Evolutionary conservation across 2,888 invertebrate species (phyloP).

Genomic region (Phyllotreta cruciferae): DNA sequence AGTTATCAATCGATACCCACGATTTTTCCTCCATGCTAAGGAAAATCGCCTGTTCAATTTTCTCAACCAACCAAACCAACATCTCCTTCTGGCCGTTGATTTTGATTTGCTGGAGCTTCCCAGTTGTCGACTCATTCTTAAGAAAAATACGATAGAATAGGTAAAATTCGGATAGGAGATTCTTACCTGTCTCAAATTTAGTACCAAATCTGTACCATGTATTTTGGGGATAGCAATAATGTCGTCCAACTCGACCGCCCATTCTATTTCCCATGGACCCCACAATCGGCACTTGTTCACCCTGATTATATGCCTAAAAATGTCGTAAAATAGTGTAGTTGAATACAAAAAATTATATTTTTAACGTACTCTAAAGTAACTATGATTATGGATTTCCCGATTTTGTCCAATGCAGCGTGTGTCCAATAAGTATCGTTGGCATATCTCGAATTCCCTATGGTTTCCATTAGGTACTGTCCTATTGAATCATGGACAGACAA

Average conservation of each 20-base stretch:
- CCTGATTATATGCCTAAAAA: conserved; percentile 73
- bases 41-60: conserved; percentile 78
- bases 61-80: conserved; percentile 74
- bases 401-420: conserved; percentile 68
- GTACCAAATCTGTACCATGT: conserved; percentile 67
- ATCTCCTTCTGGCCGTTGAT: conserved; percentile 70
- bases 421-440: conserved; percentile 75
- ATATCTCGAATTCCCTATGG: conserved; percentile 71
- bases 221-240: conserved; percentile 68
- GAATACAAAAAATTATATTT: not conserved
- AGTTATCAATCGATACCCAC: conserved; percentile 55
- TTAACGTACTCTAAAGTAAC: conserved; percentile 71
- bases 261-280: conserved; percentile 79
- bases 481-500: conserved; percentile 76
- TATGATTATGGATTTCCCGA: conserved; percentile 71
- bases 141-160: conserved; percentile 29
- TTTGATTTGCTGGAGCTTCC: conserved; percentile 46
- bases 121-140: conserved; percentile 50
- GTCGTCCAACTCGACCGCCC: conserved; percentile 76
- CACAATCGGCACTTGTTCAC: conserved; percentile 73
- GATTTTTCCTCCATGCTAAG: conserved; percentile 77
- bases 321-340: not conserved
- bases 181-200: conserved; percentile 77
- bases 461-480: conserved; percentile 71
- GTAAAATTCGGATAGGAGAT: not conserved